These are phyloP conservation scores for Notiomystis cincta DNA, from an alignment of 2,113 vertebrate species.

Conservation along the genomic window DNA sequence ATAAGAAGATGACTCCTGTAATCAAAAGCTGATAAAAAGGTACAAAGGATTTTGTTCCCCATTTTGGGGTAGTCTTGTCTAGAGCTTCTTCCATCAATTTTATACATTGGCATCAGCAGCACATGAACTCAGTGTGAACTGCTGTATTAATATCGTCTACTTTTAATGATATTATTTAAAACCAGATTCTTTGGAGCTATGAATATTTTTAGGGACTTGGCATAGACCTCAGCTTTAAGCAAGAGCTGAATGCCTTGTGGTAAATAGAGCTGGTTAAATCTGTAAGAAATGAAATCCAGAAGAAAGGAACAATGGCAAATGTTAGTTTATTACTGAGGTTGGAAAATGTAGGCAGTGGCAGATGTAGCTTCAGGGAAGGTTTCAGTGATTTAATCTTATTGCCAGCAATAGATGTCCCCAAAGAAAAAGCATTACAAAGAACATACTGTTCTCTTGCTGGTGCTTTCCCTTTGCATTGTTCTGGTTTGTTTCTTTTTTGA, in stretches of 20 bases:
- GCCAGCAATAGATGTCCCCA: slow-evolving; percentile 54
- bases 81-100: slow-evolving; percentile 17
- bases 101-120: neutral
- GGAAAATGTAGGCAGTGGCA: slow-evolving; percentile 66
- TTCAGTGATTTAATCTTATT: slow-evolving; percentile 64
- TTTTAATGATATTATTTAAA: slow-evolving; percentile 70
- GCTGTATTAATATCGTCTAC: slow-evolving; percentile 46
- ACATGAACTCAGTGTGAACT: slow-evolving; percentile 58
- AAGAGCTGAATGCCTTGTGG: slow-evolving; percentile 52
- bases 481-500: neutral
- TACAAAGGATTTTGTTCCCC: neutral
- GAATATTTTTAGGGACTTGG: slow-evolving; percentile 65
- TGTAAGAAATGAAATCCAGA: slow-evolving; percentile 67
- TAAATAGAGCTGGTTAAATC: slow-evolving; percentile 41
- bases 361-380: slow-evolving; percentile 66
- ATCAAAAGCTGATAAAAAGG: neutral
- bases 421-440: slow-evolving; percentile 61
- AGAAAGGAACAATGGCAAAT: slow-evolving; percentile 65
- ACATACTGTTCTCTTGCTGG: slow-evolving; percentile 55
- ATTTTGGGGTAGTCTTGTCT: neutral
- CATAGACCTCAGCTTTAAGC: neutral
- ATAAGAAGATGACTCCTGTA: neutral
- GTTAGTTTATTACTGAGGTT: slow-evolving; percentile 66
- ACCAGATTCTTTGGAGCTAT: slow-evolving; percentile 59
- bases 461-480: slow-evolving; percentile 57